Percentiles rank a stretch among this genome's conserved stretches.
Conservation (phyloP, 2,888 invertebrate species). For the Bombyx huttoni region DNA sequence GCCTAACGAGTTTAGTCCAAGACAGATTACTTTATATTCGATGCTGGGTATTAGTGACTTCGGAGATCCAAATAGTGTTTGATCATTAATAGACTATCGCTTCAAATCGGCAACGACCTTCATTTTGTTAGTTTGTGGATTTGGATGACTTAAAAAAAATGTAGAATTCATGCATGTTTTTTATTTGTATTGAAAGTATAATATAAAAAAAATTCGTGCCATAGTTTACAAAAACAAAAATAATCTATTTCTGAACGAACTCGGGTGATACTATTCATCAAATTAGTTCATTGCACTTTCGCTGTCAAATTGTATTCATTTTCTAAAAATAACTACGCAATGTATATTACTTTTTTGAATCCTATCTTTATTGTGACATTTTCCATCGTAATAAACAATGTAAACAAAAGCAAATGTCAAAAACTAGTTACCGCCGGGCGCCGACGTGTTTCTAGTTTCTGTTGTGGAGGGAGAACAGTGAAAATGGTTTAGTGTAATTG, state of each 20-base stretch:
- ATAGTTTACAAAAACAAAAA: too few relatives aligned
- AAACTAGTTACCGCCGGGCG: slow-evolving; percentile 9
- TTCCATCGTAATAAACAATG: slow-evolving; percentile 7
- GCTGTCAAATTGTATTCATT: background rate
- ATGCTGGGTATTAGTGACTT: too few relatives aligned
- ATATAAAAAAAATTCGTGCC: background rate
- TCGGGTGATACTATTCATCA: background rate
- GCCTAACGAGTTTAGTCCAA: too few relatives aligned
- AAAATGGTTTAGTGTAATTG: slow-evolving; percentile 40
- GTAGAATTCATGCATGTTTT: too few relatives aligned
- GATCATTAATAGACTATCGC: too few relatives aligned
- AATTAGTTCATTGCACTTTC: background rate
- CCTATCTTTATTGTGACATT: slow-evolving; percentile 3
- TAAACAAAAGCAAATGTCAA: slow-evolving; percentile 14
- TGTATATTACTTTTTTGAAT: background rate
- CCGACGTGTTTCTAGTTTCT: slow-evolving; percentile 43
- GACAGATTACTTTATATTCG: too few relatives aligned
- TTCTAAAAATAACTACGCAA: background rate
- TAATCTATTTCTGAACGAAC: background rate
- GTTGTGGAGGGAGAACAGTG: slow-evolving; percentile 55
- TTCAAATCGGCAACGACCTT: too few relatives aligned
- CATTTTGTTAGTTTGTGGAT: too few relatives aligned
- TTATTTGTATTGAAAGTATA: too few relatives aligned
- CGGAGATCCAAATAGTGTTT: too few relatives aligned
- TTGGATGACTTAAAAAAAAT: too few relatives aligned